Evolutionary conservation across 30 jellyfish, hydroid and myxozoan genomes (phyloP).

Genomic region (Hydractinia echinata): DNA sequence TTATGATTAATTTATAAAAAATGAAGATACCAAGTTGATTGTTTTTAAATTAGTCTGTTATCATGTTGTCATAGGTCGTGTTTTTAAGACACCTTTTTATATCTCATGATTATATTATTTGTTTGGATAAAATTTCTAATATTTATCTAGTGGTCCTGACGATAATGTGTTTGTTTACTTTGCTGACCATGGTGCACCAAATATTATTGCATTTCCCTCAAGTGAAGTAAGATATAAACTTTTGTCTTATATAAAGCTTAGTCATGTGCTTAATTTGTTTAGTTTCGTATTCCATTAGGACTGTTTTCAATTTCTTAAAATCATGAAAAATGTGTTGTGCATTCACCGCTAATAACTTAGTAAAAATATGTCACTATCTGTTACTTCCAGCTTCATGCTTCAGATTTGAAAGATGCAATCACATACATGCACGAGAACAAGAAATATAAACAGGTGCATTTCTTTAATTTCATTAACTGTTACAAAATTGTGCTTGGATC

Average conservation of each 20-base stretch:
- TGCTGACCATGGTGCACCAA: conserved; percentile 99
- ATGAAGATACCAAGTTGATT: neutral
- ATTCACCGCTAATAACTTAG: too few relatives aligned
- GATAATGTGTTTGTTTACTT: conserved; percentile 86
- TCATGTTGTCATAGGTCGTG: too few relatives aligned
- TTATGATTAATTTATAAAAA: neutral
- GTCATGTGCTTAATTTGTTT: too few relatives aligned
- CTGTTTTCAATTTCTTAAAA: too few relatives aligned
- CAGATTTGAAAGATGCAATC: conserved; percentile 56
- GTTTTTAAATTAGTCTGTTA: too few relatives aligned
- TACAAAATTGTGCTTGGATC: too few relatives aligned
- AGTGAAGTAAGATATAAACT: conserved; percentile 43
- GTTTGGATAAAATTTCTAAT: neutral
- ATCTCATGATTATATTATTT: neutral
- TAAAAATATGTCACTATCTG: too few relatives aligned
- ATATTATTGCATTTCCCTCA: conserved; percentile 80
- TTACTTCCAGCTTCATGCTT: conserved; percentile 44
- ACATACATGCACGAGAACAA: conserved; percentile 55
- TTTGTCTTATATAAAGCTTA: neutral
- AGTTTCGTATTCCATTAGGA: too few relatives aligned
- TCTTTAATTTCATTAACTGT: too few relatives aligned
- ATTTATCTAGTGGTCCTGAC: conserved; percentile 85
- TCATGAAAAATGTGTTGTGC: too few relatives aligned
- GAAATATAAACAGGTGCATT: conserved; percentile 62
- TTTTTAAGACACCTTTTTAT: too few relatives aligned